phyloP scores from a whole-genome alignment of 2,888 invertebrate genomes.

The Saturnia pavonia region DNA sequence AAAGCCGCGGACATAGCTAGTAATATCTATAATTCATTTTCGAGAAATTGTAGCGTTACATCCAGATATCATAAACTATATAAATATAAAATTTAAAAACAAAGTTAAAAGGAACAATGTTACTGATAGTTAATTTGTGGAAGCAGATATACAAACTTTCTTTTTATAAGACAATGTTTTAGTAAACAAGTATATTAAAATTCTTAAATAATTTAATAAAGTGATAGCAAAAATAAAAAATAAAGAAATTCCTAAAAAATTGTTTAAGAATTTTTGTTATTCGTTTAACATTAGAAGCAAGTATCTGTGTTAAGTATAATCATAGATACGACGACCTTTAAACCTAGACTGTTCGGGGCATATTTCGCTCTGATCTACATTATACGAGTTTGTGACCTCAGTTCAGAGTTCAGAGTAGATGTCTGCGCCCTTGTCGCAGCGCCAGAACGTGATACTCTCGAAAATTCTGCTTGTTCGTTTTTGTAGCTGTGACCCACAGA shows the following conservation, averaged over 20 bases:
- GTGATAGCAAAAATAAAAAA: too few species aligned
- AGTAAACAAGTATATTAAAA: too few species aligned
- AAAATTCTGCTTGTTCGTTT: constrained; percentile 27
- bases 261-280: neutral
- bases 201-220: too few species aligned
- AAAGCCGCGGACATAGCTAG: too few species aligned
- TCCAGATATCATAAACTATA: too few species aligned
- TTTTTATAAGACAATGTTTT: too few species aligned
- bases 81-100: too few species aligned
- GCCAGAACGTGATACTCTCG: constrained; percentile 30
- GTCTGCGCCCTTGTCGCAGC: constrained; percentile 36
- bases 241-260: neutral
- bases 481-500: constrained; percentile 28
- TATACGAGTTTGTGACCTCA: constrained; percentile 33
- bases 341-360: constrained; percentile 12
- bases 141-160: too few species aligned
- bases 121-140: too few species aligned
- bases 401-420: constrained; percentile 27
- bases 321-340: neutral
- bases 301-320: neutral
- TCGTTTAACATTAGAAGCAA: neutral
- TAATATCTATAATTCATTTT: too few species aligned
- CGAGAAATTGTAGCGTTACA: too few species aligned
- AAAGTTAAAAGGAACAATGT: too few species aligned
- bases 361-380: constrained; percentile 33